Evolutionary conservation across 2,797 vertebrate genomes (phyloP), one percentile per base, ranked within the genome.

Genomic region (Enteromius paludinosus): DNA sequence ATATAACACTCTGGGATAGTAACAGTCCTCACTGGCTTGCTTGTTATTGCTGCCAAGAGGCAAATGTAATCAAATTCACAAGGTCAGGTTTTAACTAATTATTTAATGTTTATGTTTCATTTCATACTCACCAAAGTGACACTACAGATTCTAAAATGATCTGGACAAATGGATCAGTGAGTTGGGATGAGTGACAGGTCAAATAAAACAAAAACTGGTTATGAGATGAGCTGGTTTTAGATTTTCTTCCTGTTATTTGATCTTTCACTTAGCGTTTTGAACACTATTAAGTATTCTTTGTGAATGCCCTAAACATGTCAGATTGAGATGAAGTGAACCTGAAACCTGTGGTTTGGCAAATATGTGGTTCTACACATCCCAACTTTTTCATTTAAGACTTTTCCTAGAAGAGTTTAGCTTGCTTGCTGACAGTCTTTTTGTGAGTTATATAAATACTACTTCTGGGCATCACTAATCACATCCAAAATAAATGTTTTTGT

Each of bases 21-120:
- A 92, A 91, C 90, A 90, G 84, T 81, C 83, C 75, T 43, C 28
- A 76, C 86, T 90, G 90, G 89, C 89, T 88, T 90, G 89, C 87
- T 90, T 94, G n/a, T 93, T 92, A 91, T 81, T 86, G 85, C 84
- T 71, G 6, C 47, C 41, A 41, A 79, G 81, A 49, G 17, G 0
- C 4, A 10, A 78, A 43, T 52, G 18, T 54, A 68, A 49, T 23
- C 62, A 78, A 38, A 49, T 47, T 4, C 12, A 66, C 59, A 64
- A 65, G 25, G 41, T 33, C 28, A 65, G 43, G 2, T 47, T 64
- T 76, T 76, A 62, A 30, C 56, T 30, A 30, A 35, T 49, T 47
- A 65, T 65, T 8, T n/a, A n/a, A 49, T 78, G 75, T 33, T 23
- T 78, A 25, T 23, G 75, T 14, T 33, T 64, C 25, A 47, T 28